Evolutionary conservation across 2,113 vertebrate genomes (phyloP).

Genomic region (Pachycephala philippinensis): DNA sequence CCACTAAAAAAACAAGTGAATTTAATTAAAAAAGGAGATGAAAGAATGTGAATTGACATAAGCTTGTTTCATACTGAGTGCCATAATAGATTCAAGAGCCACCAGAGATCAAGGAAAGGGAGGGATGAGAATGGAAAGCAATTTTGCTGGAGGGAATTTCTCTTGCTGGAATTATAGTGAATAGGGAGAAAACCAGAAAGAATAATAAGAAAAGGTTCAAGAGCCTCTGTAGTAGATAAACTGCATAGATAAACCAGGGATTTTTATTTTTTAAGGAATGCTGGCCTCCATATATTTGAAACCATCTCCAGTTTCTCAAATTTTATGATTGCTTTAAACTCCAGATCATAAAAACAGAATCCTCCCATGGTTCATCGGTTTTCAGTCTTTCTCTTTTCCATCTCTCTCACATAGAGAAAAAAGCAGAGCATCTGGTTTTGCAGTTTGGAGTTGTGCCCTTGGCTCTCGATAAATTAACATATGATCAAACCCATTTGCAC

Average conservation of each 20-base stretch:
- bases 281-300: not conserved
- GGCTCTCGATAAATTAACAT: constrained; percentile 46
- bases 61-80: constrained; percentile 10
- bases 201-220: not conserved
- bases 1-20: constrained; percentile 28
- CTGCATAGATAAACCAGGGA: not conserved
- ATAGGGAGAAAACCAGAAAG: not conserved
- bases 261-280: not conserved
- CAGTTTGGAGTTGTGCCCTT: constrained; percentile 56
- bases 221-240: not conserved
- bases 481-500: constrained; percentile 49
- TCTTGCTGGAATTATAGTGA: not conserved
- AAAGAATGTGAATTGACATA: constrained; percentile 42
- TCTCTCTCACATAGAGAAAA: not conserved
- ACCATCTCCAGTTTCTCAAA: not conserved
- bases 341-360: not conserved
- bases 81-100: constrained; percentile 19
- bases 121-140: not conserved
- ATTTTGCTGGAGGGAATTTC: constrained; percentile 14
- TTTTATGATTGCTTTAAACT: constrained; percentile 20
- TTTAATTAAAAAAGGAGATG: constrained; percentile 53
- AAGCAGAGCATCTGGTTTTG: constrained; percentile 51
- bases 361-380: not conserved
- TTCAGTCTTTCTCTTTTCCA: not conserved
- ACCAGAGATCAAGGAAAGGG: constrained; percentile 3